These are phyloP conservation scores for Bolinopsis microptera DNA, from an alignment of 37 sponge, comb jelly and placozoan species.

Conservation along the genomic window DNA sequence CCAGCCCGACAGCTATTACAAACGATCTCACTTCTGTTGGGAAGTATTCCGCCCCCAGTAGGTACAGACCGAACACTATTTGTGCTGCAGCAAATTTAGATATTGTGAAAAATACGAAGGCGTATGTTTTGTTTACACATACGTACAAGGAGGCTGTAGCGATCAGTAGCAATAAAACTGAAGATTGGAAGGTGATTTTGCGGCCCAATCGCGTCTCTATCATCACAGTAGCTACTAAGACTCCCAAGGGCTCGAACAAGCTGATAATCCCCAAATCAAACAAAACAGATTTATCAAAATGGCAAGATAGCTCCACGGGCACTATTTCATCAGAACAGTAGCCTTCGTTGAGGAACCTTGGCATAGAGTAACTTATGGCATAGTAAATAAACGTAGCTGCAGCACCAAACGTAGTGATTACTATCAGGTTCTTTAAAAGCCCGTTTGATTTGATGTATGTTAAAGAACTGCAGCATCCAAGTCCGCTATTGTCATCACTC, in stretches of 20 bases:
- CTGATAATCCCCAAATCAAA: conserved; percentile 21
- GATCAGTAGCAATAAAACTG: background rate
- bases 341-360: background rate
- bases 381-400: background rate
- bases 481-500: background rate
- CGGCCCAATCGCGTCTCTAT: background rate
- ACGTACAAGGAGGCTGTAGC: background rate
- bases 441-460: background rate
- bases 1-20: background rate
- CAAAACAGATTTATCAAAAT: background rate
- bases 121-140: background rate
- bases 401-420: background rate
- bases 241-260: conserved; percentile 20
- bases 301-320: background rate
- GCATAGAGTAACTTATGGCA: background rate
- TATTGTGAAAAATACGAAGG: background rate
- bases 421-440: background rate
- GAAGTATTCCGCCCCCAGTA: conserved; percentile 7
- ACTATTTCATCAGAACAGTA: background rate
- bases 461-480: background rate
- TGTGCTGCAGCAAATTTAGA: background rate
- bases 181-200: background rate
- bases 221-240: background rate
- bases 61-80: background rate
- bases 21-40: background rate